Evolutionary conservation across 2,888 invertebrate genomes (phyloP), one percentile per base, ranked within the genome.

Genomic region (Leptopilina myrica): DNA sequence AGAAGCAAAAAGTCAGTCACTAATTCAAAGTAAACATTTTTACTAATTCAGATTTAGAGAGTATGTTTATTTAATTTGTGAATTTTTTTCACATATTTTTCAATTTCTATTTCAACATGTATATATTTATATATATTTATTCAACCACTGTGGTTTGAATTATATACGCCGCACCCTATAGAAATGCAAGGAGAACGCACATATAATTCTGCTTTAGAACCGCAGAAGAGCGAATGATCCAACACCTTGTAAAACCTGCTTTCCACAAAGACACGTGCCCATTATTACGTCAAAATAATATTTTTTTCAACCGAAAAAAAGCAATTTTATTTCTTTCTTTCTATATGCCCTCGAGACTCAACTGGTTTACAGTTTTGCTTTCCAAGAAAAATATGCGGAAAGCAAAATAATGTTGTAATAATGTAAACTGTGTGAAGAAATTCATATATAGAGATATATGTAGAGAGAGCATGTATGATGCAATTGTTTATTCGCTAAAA

Each of bases 131-230:
- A n/a, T n/a, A n/a, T n/a, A n/a, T n/a, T n/a, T n/a, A n/a, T 43
- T 12, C 12, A 33, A 40, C 49, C 53, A 69, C n/a, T 14, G 33
- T 53, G 67, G 49, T 9, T 20, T 49, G 49, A 26, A 49, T 33
- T 14, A 26, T 14, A 26, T 33, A 49, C 53, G 69, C 69, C 69
- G 69, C 69, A 69, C 69, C 69, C 69, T 69, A 33, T 53, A 49
- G 69, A 69, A 69, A 69, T 46, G 69, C 53, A 46, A 69, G 67
- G 67, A 67, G 69, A 69, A 49, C 49, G 49, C 53, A 26, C 20
- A 33, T 53, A 14, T 14, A 8, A 26, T 26, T 69, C 69, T 69
- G 33, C 14, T 43, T 26, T 26, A 56, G 53, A 69, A 20, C 46
- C 67, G 8, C 14, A 69, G 69, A 67, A 67, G 67, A 67, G 49